Conservation (phyloP, 2,797 vertebrate genomes). For the Lagodon rhomboides region DNA sequence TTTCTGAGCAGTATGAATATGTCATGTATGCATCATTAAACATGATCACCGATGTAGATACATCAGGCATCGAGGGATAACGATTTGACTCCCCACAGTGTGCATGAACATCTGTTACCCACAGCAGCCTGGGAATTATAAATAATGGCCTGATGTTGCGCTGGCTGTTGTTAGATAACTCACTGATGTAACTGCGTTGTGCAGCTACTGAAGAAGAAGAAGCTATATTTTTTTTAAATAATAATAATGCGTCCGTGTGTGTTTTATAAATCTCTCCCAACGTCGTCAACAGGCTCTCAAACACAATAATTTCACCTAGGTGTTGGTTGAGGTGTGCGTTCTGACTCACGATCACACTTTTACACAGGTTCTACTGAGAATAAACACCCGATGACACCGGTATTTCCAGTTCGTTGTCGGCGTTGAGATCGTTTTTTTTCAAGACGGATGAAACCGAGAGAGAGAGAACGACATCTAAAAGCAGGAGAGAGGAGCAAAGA, state of each 20-base stretch:
- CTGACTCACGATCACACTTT: background rate
- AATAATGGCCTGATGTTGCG: conserved; percentile 56
- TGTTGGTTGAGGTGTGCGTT: conserved; percentile 1
- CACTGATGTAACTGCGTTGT: conserved; percentile 33
- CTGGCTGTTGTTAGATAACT: conserved; percentile 44
- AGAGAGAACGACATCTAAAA: background rate
- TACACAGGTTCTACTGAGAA: background rate
- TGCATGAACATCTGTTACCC: conserved; percentile 59
- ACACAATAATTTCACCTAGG: background rate
- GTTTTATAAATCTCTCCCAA: background rate
- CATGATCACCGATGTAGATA: conserved; percentile 33
- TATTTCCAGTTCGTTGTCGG: background rate
- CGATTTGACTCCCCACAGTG: conserved; percentile 14
- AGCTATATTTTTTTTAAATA: conserved; percentile 32
- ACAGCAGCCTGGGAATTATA: conserved; percentile 34
- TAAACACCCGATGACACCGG: background rate
- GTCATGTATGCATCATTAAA: conserved; percentile 35
- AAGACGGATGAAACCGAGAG: background rate
- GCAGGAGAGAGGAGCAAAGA: conserved; percentile 3
- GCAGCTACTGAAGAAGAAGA: conserved; percentile 6
- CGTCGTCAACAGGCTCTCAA: conserved; percentile 2
- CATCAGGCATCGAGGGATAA: conserved; percentile 25
- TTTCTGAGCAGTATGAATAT: conserved; percentile 27
- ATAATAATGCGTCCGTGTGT: background rate
- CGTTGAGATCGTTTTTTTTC: background rate